These are phyloP conservation scores for Timandra comae DNA, from an alignment of 2,888 invertebrate genomes.

Conservation along the genomic window DNA sequence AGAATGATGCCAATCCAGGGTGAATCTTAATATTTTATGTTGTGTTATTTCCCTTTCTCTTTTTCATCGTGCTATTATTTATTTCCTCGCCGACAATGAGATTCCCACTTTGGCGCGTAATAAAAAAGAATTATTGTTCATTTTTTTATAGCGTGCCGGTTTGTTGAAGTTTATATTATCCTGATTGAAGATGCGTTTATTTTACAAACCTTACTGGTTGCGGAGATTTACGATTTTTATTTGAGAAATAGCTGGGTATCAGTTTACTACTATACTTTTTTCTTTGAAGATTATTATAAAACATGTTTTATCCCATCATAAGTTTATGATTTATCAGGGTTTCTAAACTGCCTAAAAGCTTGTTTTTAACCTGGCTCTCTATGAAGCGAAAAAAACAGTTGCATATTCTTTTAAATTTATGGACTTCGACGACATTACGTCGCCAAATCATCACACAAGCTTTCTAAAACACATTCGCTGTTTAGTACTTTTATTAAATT, in stretches of 20 bases:
- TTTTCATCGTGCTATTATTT: conserved; percentile 73
- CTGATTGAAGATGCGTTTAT: conserved; percentile 57
- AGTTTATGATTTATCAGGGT: no score
- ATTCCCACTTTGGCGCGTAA: conserved; percentile 75
- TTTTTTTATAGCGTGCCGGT: conserved; percentile 69
- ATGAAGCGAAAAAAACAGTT: no score
- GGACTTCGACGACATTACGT: no score
- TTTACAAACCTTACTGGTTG: conserved; percentile 27
- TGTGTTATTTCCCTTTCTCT: conserved; percentile 74
- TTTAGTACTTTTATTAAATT: not conserved
- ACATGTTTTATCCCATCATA: no score
- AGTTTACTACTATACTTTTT: no score
- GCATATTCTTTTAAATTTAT: no score
- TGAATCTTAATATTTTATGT: conserved; percentile 77
- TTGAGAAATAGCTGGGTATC: conserved; percentile 1
- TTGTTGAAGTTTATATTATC: conserved; percentile 64
- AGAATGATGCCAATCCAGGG: conserved; percentile 74
- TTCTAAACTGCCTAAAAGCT: no score
- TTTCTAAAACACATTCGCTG: no score
- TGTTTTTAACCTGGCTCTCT: no score
- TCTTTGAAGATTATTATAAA: no score
- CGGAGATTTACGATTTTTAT: conserved; percentile 4
- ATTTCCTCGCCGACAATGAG: conserved; percentile 73
- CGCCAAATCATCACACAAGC: no score
- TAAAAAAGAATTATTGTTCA: conserved; percentile 77